These are phyloP conservation scores for Rhabdomys pumilio DNA, from an alignment of 2,797 vertebrate species.

Conservation along the genomic window DNA sequence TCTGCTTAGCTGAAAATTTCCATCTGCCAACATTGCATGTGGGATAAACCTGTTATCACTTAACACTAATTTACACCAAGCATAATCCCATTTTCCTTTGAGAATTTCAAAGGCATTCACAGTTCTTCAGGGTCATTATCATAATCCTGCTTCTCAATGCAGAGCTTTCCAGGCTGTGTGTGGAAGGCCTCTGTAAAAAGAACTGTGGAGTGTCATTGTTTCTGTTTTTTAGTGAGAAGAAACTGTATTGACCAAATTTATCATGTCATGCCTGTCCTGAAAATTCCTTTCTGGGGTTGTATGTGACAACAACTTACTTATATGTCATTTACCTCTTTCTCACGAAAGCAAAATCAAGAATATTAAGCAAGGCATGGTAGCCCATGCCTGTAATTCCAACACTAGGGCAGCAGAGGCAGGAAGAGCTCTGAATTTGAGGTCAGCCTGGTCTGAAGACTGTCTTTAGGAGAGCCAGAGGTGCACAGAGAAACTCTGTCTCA, in stretches of 20 bases:
- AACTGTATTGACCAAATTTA: not conserved
- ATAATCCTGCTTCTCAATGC: slow-evolving; percentile 4
- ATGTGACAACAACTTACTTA: not conserved
- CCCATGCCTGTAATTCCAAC: not conserved
- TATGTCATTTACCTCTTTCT: slow-evolving; percentile 19
- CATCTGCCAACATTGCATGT: not conserved
- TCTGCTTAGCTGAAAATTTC: slow-evolving; percentile 20
- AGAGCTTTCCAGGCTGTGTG: not conserved
- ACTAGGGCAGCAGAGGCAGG: not conserved
- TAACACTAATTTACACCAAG: slow-evolving; percentile 51
- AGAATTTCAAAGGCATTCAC: slow-evolving; percentile 54
- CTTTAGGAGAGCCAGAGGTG: not conserved
- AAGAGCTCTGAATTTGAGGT: not conserved
- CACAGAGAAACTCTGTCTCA: not conserved
- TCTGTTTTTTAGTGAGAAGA: slow-evolving; percentile 10
- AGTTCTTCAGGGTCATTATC: slow-evolving; percentile 7
- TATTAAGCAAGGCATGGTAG: not conserved
- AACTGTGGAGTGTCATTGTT: not conserved
- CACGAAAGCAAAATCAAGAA: slow-evolving; percentile 52
- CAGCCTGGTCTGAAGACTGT: not conserved
- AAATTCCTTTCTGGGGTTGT: not conserved
- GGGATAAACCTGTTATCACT: slow-evolving; percentile 51
- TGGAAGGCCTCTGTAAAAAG: slow-evolving; percentile 29
- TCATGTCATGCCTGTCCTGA: slow-evolving; percentile 11
- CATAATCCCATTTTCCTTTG: slow-evolving; percentile 44